Conservation (phyloP, 2,888 invertebrate species). For the Branchellion lobata region DNA sequence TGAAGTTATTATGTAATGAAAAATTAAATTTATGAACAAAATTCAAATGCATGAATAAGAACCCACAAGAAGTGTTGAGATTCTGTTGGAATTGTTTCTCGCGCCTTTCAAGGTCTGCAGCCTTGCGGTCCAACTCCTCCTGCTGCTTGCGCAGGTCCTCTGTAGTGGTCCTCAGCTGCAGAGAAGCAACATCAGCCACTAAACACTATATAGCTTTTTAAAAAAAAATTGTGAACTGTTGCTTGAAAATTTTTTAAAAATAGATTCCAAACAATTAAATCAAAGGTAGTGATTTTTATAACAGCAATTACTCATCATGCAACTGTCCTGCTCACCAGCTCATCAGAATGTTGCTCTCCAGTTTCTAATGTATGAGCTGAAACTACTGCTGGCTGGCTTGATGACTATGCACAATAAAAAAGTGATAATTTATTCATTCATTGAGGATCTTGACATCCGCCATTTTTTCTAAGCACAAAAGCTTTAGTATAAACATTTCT, state of each 20-base stretch:
- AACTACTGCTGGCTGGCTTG: conserved; percentile 35
- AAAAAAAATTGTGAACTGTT: too few species aligned
- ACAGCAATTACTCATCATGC: too few species aligned
- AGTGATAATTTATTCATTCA: not conserved
- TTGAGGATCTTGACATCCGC: conserved; percentile 6
- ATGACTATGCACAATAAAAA: not conserved
- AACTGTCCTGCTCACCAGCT: too few species aligned
- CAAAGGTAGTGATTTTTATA: too few species aligned
- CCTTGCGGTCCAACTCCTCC: conserved; percentile 82
- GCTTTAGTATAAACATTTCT: conserved; percentile 17
- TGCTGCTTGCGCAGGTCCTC: conserved; percentile 62
- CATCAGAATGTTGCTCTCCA: not conserved
- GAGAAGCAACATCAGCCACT: too few species aligned
- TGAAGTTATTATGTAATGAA: too few species aligned
- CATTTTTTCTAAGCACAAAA: too few species aligned
- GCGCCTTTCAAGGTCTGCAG: conserved; percentile 80
- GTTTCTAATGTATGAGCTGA: conserved; percentile 10
- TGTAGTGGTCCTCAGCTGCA: conserved; percentile 58
- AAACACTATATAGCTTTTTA: too few species aligned
- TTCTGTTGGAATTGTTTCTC: conserved; percentile 71
- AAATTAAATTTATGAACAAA: too few species aligned
- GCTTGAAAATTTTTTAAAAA: too few species aligned
- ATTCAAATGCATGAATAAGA: conserved; percentile 6
- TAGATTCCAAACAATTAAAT: too few species aligned
- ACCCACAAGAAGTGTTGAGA: conserved; percentile 10